These are phyloP conservation scores for Felis chaus DNA, from an alignment of 2,113 vertebrate genomes.

Conservation along the genomic window DNA sequence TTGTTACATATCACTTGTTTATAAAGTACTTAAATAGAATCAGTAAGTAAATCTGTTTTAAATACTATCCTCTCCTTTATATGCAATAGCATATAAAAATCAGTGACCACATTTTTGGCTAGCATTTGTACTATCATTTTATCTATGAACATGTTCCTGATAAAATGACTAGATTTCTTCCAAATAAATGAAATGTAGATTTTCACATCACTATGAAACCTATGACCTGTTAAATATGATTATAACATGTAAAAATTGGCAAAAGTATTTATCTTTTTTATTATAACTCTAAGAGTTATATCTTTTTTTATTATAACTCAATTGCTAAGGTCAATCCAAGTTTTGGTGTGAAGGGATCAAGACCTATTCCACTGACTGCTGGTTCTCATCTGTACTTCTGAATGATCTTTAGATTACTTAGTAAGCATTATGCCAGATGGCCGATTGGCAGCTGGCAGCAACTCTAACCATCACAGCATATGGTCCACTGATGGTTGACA, in stretches of 20 bases:
- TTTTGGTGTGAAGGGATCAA: neutral
- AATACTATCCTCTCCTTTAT: neutral
- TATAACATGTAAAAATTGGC: neutral
- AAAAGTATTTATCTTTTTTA: neutral
- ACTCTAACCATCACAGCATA: constrained; percentile 33
- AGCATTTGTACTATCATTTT: neutral
- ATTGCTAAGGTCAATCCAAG: neutral
- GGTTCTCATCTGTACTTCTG: neutral
- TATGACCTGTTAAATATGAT: neutral
- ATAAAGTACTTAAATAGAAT: neutral
- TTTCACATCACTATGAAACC: neutral
- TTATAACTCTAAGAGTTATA: neutral
- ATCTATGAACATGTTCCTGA: neutral
- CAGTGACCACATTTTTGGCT: neutral
- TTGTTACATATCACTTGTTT: neutral
- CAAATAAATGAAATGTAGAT: neutral
- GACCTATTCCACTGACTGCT: neutral
- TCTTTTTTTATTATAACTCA: neutral
- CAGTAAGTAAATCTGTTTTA: neutral
- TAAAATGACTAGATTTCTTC: neutral
- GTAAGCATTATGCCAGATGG: constrained; percentile 57
- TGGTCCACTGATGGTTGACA: constrained; percentile 48
- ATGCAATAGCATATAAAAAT: neutral
- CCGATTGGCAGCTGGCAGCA: neutral
- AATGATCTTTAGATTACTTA: neutral